These are phyloP conservation scores for Hybos culiciformis DNA, from an alignment of 2,888 invertebrate species.

Conservation along the genomic window DNA sequence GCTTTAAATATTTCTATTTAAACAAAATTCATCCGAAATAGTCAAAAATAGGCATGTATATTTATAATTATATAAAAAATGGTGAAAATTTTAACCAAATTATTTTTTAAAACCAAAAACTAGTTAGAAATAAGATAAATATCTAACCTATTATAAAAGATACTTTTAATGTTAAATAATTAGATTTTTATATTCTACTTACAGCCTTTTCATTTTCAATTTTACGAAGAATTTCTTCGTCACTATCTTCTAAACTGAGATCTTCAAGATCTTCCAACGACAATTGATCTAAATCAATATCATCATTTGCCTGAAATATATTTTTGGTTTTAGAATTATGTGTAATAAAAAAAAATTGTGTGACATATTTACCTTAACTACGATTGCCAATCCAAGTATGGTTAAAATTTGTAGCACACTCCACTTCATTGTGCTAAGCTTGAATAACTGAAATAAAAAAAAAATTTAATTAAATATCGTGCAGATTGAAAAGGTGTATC, in stretches of 20 bases:
- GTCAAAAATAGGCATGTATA: too few relatives aligned
- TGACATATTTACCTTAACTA: conserved; percentile 7
- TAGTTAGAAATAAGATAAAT: too few relatives aligned
- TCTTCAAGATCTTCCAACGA: conserved; percentile 17
- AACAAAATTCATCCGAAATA: not conserved
- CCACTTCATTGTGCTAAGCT: conserved; percentile 21
- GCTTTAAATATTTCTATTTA: not conserved
- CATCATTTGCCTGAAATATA: conserved; percentile 13
- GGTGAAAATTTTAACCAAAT: too few relatives aligned
- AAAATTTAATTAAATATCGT: too few relatives aligned
- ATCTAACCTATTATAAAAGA: too few relatives aligned
- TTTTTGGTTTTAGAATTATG: not conserved
- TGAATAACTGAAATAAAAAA: too few relatives aligned
- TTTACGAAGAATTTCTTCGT: conserved; percentile 24
- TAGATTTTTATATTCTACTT: conserved; percentile 9
- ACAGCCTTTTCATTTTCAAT: conserved; percentile 30
- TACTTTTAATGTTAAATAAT: not conserved
- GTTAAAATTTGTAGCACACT: conserved; percentile 19
- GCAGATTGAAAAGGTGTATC: too few relatives aligned
- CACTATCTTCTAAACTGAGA: conserved; percentile 14
- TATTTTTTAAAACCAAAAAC: too few relatives aligned
- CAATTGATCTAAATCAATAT: conserved; percentile 26
- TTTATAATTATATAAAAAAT: too few relatives aligned
- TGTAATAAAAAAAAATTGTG: conserved; percentile 6
- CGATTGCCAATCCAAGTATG: conserved; percentile 12